A percentile compares a stretch with the other conserved stretches of the same genome.
phyloP scores from a whole-genome alignment of 2,113 vertebrate species.

The Menidia beryllina region DNA sequence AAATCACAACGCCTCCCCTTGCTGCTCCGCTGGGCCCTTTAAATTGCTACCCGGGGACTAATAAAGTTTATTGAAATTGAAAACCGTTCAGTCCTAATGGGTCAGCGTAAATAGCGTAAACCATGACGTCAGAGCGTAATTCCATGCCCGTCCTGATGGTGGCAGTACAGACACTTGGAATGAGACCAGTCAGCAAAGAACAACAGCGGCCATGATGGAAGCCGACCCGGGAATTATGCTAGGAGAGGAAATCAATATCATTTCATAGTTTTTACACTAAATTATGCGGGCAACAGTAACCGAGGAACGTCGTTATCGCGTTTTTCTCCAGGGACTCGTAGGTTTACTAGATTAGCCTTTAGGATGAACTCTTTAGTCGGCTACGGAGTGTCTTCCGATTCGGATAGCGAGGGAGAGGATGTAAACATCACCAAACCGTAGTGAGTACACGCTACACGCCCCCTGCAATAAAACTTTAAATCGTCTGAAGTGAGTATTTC shows the following conservation, averaged over 20 bases:
- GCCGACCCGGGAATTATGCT: neutral
- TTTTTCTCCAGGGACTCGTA: neutral
- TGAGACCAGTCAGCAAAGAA: conserved; percentile 3
- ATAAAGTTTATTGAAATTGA: too few species aligned
- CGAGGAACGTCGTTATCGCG: neutral
- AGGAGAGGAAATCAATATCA: neutral
- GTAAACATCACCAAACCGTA: conserved; percentile 15
- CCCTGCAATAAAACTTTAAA: neutral
- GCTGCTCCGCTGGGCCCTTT: too few species aligned
- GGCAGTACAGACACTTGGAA: conserved; percentile 40
- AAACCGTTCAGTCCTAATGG: too few species aligned
- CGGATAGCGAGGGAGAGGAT: conserved; percentile 75
- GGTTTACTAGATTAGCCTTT: conserved; percentile 22
- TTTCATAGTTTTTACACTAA: rapidly evolving
- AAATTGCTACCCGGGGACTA: too few species aligned
- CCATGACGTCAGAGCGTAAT: neutral
- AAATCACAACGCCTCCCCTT: too few species aligned
- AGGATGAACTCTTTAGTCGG: conserved; percentile 79
- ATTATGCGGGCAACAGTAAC: neutral
- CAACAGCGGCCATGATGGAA: conserved; percentile 2
- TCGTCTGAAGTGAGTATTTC: too few species aligned
- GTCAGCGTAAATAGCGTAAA: too few species aligned
- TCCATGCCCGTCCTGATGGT: conserved; percentile 32
- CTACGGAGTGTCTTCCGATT: conserved; percentile 81
- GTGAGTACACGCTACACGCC: conserved; percentile 18